Base-by-base conservation (phyloP, 1,140 invertebrate species). In the Atta colombica region DNA sequence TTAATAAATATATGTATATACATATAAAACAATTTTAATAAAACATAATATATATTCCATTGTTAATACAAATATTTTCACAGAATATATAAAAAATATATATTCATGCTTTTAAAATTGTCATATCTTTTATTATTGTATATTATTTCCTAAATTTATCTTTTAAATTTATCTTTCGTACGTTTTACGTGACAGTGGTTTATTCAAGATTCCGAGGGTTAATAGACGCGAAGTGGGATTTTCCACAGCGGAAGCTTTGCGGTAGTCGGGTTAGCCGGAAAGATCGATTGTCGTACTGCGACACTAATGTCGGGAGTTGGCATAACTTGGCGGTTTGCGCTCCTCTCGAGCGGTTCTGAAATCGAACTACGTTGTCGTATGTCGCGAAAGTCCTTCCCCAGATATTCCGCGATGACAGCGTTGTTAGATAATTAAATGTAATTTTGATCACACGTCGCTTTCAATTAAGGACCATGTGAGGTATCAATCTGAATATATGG, bases 211-310 rank as follows among this genome's bases (percentile, higher is more conserved):
- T 21, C n/a, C 16, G 18, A 61, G 71, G 31, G 21, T 65, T 65
- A 65, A 65, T 49, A 58, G n/a, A 85, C 61, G 61, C 82, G 10
- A 53, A 68, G 68, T 61, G 60, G 58, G 45, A 84, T 84, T 75
- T 61, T 63, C 66, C 80, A 51, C 60, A 25, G 21, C 49, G 2
- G 60, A 90, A 84, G 88, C 71, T 82, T 74, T 82, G 87, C 81
- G 77, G 72, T 84, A 71, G 39, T 60, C 77, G 51, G 60, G 88
- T 82, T 65, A 3, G 53, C 63, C 86, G 80, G 80, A 72, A 84
- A 93, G 92, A 93, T 93, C 92, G 93, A 93, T 93, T 93, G 93
- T 92, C 93, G 91, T 93, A 93, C 90, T 93, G 93, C 93, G 93
- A 93, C 93, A 93, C 87, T 88, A 87, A 89, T 89, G 88, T 93